A percentile compares a stretch with the other conserved stretches of the same genome.
Conservation (phyloP, 1,140 invertebrate genomes). For the Panagrolaimus sp. region DNA sequence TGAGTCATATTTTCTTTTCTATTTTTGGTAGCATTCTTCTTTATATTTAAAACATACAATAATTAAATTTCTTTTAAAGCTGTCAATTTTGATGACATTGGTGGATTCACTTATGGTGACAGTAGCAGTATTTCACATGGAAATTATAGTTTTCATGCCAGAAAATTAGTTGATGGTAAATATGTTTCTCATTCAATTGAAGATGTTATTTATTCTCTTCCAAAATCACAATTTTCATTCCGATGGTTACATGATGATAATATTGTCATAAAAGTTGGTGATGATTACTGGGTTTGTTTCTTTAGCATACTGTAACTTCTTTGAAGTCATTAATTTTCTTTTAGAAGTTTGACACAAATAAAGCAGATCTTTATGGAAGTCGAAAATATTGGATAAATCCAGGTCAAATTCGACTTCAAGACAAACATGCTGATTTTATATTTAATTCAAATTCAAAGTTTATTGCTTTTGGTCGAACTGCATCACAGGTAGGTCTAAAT, state of each 20-base stretch:
- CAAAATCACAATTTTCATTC: background rate
- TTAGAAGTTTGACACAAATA: background rate
- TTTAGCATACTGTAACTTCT: background rate
- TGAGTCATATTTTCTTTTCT: background rate
- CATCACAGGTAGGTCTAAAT: too few relatives aligned
- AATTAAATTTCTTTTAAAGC: background rate
- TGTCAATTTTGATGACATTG: conserved; percentile 4
- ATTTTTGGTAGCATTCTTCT: too few relatives aligned
- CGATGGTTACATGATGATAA: conserved; percentile 9
- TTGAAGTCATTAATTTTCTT: background rate
- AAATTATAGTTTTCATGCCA: background rate
- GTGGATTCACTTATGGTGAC: conserved; percentile 8
- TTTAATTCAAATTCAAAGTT: too few relatives aligned
- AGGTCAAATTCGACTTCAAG: too few relatives aligned
- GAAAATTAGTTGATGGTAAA: background rate
- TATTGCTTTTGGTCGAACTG: too few relatives aligned
- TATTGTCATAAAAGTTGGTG: background rate
- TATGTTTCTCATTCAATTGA: background rate
- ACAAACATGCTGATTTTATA: too few relatives aligned
- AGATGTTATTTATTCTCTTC: background rate
- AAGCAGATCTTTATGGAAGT: background rate
- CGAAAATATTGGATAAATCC: too few relatives aligned
- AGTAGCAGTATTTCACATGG: background rate
- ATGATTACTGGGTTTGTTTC: background rate
- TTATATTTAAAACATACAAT: background rate